These are phyloP conservation scores for Linurgus olivaceus DNA, from an alignment of 2,797 vertebrate genomes.

Conservation along the genomic window DNA sequence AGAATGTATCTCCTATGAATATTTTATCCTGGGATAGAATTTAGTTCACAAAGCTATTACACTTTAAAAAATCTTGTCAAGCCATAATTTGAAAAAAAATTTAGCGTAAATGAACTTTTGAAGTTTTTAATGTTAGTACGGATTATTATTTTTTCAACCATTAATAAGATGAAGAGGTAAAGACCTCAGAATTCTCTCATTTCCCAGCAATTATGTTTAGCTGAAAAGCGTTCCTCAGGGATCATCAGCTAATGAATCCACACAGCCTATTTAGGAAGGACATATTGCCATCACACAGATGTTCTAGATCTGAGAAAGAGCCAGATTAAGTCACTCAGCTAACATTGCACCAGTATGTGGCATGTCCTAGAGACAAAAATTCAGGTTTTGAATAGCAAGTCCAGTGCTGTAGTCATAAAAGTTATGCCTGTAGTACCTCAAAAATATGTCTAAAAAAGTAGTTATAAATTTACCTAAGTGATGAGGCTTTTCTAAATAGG, in stretches of 20 bases:
- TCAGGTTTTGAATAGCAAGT: neutral
- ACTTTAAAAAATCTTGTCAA: neutral
- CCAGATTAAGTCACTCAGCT: neutral
- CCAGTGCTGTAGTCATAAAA: neutral
- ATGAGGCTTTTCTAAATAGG: neutral
- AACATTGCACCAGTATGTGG: neutral
- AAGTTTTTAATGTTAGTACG: neutral
- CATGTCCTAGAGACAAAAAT: neutral
- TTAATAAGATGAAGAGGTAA: neutral
- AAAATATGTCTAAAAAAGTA: neutral
- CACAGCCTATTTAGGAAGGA: neutral
- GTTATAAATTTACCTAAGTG: neutral
- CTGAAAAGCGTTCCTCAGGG: neutral
- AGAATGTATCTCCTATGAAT: neutral
- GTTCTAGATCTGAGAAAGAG: neutral
- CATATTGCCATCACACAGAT: rapidly evolving
- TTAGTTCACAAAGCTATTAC: neutral
- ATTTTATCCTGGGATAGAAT: slow-evolving; percentile 9
- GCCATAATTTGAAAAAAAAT: neutral
- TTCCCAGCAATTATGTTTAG: neutral
- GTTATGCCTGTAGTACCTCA: neutral
- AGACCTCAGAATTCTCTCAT: neutral
- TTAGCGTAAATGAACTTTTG: neutral
- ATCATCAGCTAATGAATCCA: neutral
- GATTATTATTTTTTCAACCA: neutral